These are phyloP conservation scores for Hystrix brachyura DNA, from an alignment of 2,113 vertebrate species.

Conservation along the genomic window DNA sequence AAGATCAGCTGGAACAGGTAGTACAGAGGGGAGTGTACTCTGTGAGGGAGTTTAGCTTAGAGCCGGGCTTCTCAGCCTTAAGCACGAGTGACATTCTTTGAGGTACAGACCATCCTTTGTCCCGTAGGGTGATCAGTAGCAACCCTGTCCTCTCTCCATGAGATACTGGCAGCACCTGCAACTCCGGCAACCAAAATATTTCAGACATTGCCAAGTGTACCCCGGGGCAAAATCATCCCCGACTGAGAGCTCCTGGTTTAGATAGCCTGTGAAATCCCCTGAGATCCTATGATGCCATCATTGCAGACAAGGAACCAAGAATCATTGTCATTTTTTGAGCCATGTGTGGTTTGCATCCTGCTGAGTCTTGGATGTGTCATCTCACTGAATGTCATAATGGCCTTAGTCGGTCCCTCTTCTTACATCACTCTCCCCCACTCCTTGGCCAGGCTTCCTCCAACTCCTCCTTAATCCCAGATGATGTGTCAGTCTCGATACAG, in stretches of 20 bases:
- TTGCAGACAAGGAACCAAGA: not conserved
- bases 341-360: not conserved
- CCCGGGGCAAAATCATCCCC: not conserved
- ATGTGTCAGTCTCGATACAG: not conserved
- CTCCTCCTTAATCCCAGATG: too few species aligned
- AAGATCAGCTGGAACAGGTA: not conserved
- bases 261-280: not conserved
- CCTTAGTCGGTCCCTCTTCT: not conserved
- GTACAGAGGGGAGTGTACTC: not conserved
- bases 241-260: not conserved
- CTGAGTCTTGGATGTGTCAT: not conserved
- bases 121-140: rapidly evolving
- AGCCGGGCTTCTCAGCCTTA: not conserved
- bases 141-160: not conserved
- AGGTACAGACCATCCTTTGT: not conserved
- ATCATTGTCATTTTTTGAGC: not conserved
- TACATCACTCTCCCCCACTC: too few species aligned
- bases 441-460: not conserved
- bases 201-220: not conserved
- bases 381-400: not conserved
- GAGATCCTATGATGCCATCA: not conserved
- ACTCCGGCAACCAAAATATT: not conserved
- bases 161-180: not conserved
- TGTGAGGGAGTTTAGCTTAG: not conserved
- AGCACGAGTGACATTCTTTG: rapidly evolving